Percentiles rank a stretch among this genome's conserved stretches.
These are phyloP conservation scores for Apostichopus japonicus DNA, from an alignment of 35 echinoderm and acorn worm genomes.

Conservation along the genomic window DNA sequence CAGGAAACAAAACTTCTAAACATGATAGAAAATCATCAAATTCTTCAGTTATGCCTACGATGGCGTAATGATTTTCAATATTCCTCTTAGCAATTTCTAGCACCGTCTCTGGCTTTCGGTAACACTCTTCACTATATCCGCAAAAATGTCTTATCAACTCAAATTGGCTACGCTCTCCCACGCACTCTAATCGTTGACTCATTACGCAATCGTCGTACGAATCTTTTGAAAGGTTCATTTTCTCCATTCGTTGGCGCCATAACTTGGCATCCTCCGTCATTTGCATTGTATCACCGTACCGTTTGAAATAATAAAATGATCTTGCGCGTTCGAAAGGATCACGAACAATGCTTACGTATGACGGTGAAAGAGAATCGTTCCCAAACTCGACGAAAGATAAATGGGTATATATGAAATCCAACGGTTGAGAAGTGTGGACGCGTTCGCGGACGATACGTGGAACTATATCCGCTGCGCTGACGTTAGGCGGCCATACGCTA, in stretches of 20 bases:
- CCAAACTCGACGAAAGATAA: slow-evolving; percentile 27
- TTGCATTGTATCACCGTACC: slow-evolving; percentile 49
- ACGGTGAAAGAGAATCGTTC: background rate
- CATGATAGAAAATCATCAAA: slow-evolving; percentile 6
- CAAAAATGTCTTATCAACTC: slow-evolving; percentile 50
- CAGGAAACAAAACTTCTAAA: slow-evolving; percentile 15
- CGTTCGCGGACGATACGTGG: background rate
- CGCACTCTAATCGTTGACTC: background rate
- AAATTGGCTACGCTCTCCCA: background rate
- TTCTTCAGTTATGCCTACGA: slow-evolving; percentile 27
- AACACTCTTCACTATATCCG: slow-evolving; percentile 10
- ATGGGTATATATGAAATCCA: slow-evolving; percentile 40
- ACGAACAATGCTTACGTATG: slow-evolving; percentile 35
- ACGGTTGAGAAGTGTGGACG: background rate
- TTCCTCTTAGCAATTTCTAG: slow-evolving; percentile 40
- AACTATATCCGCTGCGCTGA: background rate
- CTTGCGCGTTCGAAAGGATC: slow-evolving; percentile 39
- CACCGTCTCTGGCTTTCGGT: slow-evolving; percentile 20
- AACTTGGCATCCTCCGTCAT: background rate
- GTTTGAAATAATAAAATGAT: slow-evolving; percentile 51
- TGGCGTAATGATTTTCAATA: slow-evolving; percentile 29
- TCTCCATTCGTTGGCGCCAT: slow-evolving; percentile 30
- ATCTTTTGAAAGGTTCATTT: slow-evolving; percentile 5
- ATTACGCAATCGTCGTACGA: slow-evolving; percentile 45
- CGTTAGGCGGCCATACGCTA: background rate